phyloP scores from a whole-genome alignment of 2,113 vertebrate species.

The Notothenia coriiceps region DNA sequence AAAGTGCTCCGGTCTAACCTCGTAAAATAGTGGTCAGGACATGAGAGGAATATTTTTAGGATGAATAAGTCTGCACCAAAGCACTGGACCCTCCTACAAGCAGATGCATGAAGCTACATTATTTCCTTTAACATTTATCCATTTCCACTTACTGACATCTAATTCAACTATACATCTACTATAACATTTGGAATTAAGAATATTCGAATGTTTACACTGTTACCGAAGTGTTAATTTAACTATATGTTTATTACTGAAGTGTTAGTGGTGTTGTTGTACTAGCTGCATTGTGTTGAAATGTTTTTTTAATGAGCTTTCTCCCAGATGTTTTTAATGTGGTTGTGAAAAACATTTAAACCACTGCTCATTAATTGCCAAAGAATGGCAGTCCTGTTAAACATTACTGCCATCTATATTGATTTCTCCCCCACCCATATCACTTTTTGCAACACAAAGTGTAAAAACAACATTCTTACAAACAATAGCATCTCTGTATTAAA shows the following conservation, averaged over 20 bases:
- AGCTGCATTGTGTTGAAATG: background rate
- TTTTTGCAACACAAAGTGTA: background rate
- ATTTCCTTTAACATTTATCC: too few species aligned
- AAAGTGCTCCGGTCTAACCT: too few species aligned
- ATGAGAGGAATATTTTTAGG: too few species aligned
- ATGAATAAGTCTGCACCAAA: too few species aligned
- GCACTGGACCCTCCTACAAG: too few species aligned
- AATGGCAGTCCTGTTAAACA: background rate
- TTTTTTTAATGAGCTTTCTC: background rate
- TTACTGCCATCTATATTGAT: background rate
- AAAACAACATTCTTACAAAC: conserved; percentile 4
- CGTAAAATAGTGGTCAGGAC: too few species aligned
- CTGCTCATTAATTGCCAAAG: too few species aligned
- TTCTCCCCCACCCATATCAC: background rate
- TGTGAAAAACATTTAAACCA: background rate
- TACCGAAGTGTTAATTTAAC: background rate
- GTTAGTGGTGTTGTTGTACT: background rate
- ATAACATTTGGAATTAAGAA: too few species aligned
- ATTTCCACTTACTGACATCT: too few species aligned
- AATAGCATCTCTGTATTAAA: background rate
- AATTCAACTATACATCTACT: too few species aligned
- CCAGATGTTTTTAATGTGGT: background rate
- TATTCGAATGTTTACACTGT: background rate
- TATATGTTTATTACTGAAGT: background rate
- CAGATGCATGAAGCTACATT: too few species aligned